Evolutionary conservation across 1,140 invertebrate species (phyloP), one percentile per base, ranked within the genome.

Genomic region (Scaptodrosophila lebanonensis): DNA sequence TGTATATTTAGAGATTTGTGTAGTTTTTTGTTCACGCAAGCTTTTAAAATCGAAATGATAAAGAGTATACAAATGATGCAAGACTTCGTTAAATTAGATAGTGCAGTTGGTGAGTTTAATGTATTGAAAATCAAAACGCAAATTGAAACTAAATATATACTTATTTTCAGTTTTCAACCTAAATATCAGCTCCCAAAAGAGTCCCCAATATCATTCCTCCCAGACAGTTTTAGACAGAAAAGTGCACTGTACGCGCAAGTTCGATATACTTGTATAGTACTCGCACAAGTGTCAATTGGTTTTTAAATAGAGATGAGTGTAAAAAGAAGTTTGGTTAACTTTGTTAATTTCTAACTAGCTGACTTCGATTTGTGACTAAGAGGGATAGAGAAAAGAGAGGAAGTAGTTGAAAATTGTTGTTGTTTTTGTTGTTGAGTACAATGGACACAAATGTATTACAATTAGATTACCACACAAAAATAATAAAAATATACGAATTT

Each of bases 61-160:
- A 53, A 36, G 32, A 36, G 11, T 17, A 33, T 47, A 44, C 11
- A 44, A 16, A 44, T 42, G 11, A 53, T 44, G 62, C 40, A 35
- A 53, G 29, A 25, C 20, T 3, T 8, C 8, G 8, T 8, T 25
- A 25, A 27, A 66, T 61, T 62, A 66, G 36, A 76, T 60, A 27
- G 73, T 77, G 73, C 73, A 73, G 60, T 65, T 36, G 59, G 75
- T 77, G 73, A 77, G 40, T 60, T 62, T 57, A 22, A 50, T 49
- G 58, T 76, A 56, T 51, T 45, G 18, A 57, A 42, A 48, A 63
- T 63, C 43, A 5, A 36, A 36, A 53, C 58, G 20, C 0, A 44
- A 52, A 66, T 53, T 45, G 13, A 71, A 57, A 60, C 2, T 30
- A 44, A 50, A 48, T 29, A 33, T 43, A 53, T 33, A 30, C 38